phyloP scores from a whole-genome alignment of 2,888 invertebrate genomes.

The Anorthoa munda region DNA sequence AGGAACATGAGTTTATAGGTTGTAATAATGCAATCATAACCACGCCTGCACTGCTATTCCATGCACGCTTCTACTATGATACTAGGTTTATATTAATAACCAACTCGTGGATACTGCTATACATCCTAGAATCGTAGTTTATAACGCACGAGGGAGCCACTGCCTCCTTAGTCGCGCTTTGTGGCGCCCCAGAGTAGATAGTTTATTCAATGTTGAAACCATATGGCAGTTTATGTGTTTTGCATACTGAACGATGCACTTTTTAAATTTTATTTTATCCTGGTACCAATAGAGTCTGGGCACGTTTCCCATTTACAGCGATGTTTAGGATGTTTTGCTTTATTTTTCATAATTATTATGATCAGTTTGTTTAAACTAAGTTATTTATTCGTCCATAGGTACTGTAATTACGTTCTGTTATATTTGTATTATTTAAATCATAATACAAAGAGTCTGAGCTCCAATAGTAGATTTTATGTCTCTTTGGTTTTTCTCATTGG shows the following conservation, averaged over 20 bases:
- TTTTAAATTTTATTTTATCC: conserved; percentile 1
- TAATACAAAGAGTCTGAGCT: neutral
- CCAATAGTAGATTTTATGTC: neutral
- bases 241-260: neutral
- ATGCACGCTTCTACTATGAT: conserved; percentile 4
- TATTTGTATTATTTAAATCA: no score
- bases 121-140: conserved; percentile 42
- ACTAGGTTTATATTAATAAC: conserved; percentile 52
- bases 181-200: conserved; percentile 32
- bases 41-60: neutral
- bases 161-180: conserved; percentile 33
- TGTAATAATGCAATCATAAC: neutral
- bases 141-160: conserved; percentile 36
- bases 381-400: no score
- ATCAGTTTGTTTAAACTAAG: no score
- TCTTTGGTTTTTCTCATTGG: neutral
- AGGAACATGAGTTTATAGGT: neutral
- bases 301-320: no score
- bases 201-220: conserved; percentile 47
- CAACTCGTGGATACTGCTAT: conserved; percentile 26
- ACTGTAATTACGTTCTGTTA: no score
- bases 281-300: neutral
- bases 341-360: no score
- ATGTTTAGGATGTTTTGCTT: no score
- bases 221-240: conserved; percentile 27